These are phyloP conservation scores for Apostichopus parvimensis DNA, from an alignment of 35 echinoderm and acorn worm species.

Conservation along the genomic window DNA sequence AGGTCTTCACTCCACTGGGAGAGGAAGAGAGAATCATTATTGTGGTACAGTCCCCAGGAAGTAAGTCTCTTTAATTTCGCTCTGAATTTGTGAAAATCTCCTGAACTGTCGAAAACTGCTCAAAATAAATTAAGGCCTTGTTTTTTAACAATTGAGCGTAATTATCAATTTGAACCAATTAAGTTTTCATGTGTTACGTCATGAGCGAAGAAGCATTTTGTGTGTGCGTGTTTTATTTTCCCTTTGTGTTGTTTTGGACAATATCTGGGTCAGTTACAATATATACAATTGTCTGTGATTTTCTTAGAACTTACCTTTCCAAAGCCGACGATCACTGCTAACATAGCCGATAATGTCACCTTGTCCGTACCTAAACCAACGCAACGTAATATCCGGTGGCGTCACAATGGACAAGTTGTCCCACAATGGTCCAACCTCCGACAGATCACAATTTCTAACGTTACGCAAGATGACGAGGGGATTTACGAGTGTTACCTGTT, in stretches of 20 bases:
- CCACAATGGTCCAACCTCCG: background rate
- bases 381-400: background rate
- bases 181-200: too few species aligned
- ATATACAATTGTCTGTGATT: background rate
- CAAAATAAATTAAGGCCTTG: too few species aligned
- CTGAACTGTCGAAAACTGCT: too few species aligned
- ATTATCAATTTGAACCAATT: too few species aligned
- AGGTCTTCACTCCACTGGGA: slow-evolving; percentile 14
- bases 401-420: background rate
- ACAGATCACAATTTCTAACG: background rate
- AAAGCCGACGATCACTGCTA: background rate
- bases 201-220: too few species aligned
- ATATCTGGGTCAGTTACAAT: too few species aligned
- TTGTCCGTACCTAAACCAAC: slow-evolving; percentile 6
- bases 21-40: background rate
- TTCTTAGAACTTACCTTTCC: background rate
- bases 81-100: too few species aligned
- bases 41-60: slow-evolving; percentile 17
- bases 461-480: background rate
- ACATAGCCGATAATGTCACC: background rate
- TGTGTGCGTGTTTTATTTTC: too few species aligned
- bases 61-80: background rate
- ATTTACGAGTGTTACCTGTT: background rate
- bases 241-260: too few species aligned
- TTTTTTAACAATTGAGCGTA: too few species aligned